Percentiles rank a stretch among this genome's conserved stretches.
Conservation (phyloP, 2,888 invertebrate genomes). For the Seira musarum region DNA sequence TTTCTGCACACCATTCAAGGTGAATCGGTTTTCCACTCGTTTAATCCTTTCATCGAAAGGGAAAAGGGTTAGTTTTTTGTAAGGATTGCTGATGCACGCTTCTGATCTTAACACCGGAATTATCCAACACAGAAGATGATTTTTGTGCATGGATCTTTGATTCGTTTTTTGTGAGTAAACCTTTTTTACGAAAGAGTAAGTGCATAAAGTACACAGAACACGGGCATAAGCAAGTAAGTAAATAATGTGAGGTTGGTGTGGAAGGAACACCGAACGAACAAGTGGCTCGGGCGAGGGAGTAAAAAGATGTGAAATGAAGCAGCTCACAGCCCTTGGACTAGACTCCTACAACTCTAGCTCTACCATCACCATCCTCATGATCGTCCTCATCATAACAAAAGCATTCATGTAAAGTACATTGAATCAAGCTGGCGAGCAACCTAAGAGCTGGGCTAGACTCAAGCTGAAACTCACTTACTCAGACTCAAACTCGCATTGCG, state of each 20-base stretch:
- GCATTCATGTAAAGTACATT: conserved; percentile 37
- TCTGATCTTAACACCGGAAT: conserved; percentile 23
- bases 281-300: conserved; percentile 61
- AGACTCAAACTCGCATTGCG: neutral
- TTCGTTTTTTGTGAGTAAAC: neutral
- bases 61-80: neutral
- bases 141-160: neutral
- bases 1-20: neutral
- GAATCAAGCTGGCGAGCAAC: conserved; percentile 17
- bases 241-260: neutral
- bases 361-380: conserved; percentile 14
- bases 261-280: conserved; percentile 49
- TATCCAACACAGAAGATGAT: neutral
- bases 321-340: conserved; percentile 60
- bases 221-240: neutral
- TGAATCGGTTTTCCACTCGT: neutral
- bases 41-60: too few relatives aligned
- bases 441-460: neutral
- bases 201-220: conserved; percentile 3
- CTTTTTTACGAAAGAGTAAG: neutral
- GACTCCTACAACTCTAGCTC: conserved; percentile 50
- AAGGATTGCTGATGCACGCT: conserved; percentile 47
- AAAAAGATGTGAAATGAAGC: conserved; percentile 61
- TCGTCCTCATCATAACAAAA: conserved; percentile 50
- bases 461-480: neutral